A percentile compares a stretch with the other conserved stretches of the same genome.
Conservation (phyloP, 2,888 invertebrate species). For the Yponomeuta sedellus region DNA sequence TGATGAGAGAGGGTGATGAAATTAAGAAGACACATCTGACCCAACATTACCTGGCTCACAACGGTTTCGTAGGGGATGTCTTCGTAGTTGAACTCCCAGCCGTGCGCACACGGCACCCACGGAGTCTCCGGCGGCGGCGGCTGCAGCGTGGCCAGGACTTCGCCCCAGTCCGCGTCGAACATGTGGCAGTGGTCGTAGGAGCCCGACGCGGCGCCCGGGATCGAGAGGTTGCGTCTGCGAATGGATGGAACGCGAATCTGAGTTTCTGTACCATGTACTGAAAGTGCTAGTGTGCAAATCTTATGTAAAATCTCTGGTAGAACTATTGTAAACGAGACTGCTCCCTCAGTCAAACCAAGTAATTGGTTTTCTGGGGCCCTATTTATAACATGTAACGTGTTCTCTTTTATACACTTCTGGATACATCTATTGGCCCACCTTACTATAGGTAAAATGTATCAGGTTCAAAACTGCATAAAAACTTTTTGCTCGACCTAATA, state of each 20-base stretch:
- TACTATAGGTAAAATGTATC: too few relatives aligned
- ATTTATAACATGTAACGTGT: too few relatives aligned
- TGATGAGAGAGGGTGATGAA: too few relatives aligned
- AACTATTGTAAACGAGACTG: too few relatives aligned
- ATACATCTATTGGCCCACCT: too few relatives aligned
- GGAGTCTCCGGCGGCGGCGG: conserved; percentile 34
- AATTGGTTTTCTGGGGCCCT: too few relatives aligned
- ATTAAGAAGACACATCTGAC: neutral
- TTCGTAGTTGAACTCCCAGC: conserved; percentile 44
- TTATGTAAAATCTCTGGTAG: too few relatives aligned
- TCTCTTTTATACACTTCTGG: too few relatives aligned
- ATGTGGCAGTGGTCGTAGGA: conserved; percentile 38
- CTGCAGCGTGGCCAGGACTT: conserved; percentile 33
- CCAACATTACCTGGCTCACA: conserved; percentile 36
- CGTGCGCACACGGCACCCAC: conserved; percentile 34
- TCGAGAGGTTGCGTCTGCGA: conserved; percentile 41
- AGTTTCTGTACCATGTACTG: neutral
- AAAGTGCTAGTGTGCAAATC: too few relatives aligned
- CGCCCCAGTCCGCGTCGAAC: conserved; percentile 44
- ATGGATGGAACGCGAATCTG: neutral
- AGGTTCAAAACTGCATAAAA: too few relatives aligned
- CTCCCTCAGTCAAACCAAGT: too few relatives aligned
- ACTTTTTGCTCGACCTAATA: too few relatives aligned
- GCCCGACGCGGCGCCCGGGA: conserved; percentile 34
- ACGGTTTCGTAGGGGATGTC: conserved; percentile 48